Evolutionary conservation across 1,140 invertebrate species (phyloP).

Genomic region (Zaprionus capensis): DNA sequence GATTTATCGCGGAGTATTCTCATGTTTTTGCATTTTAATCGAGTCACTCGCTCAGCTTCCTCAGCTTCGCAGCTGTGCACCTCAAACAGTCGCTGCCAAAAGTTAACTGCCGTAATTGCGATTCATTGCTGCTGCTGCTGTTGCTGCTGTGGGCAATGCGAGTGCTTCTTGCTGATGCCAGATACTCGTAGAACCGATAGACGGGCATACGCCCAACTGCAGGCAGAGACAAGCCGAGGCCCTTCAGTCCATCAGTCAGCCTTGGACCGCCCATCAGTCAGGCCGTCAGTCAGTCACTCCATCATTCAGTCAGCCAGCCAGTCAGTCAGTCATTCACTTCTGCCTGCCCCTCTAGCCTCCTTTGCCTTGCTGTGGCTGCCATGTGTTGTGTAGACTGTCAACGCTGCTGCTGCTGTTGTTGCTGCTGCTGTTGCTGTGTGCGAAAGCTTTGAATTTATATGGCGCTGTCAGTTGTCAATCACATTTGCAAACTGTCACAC

Average conservation of each 20-base stretch:
- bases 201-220: slow-evolving; percentile 17
- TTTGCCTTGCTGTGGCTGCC: slow-evolving; percentile 25
- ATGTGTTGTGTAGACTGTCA: slow-evolving; percentile 42
- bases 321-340: slow-evolving; percentile 33
- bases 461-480: slow-evolving; percentile 81
- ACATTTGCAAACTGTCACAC: slow-evolving; percentile 83
- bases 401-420: slow-evolving; percentile 21
- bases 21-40: slow-evolving; percentile 6
- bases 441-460: slow-evolving; percentile 81
- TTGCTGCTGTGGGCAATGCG: slow-evolving; percentile 20
- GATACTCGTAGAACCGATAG: not conserved
- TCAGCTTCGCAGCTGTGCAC: not conserved
- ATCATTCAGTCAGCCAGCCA: slow-evolving; percentile 31
- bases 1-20: not conserved
- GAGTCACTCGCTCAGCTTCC: slow-evolving; percentile 3
- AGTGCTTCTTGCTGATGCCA: slow-evolving; percentile 16
- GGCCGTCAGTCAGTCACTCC: slow-evolving; percentile 44
- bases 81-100: slow-evolving; percentile 9
- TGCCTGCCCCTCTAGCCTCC: slow-evolving; percentile 31
- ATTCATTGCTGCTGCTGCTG: slow-evolving; percentile 12
- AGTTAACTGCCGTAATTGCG: slow-evolving; percentile 31
- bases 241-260: slow-evolving; percentile 27
- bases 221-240: slow-evolving; percentile 1
- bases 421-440: slow-evolving; percentile 21
- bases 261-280: slow-evolving; percentile 50